Base-by-base conservation (phyloP, 1,140 invertebrate species). In the Ostrea edulis region DNA sequence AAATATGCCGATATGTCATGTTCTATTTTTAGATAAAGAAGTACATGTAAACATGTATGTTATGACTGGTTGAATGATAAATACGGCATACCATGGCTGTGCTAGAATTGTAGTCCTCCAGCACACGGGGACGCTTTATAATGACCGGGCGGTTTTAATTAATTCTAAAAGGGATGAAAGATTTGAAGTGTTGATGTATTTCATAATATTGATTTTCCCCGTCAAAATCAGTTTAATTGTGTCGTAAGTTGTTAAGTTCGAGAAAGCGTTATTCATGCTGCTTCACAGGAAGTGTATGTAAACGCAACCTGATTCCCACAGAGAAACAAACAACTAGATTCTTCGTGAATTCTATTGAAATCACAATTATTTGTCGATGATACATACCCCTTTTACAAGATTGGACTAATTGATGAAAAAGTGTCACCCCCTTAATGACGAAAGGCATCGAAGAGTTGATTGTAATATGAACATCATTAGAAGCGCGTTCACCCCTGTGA, bases 391-490 rank as follows among this genome's bases (percentile, higher is more conserved):
- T 25, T 17, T 35, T 29, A 22, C 22, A 85, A 85, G 83, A 85
- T 58, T 85, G 53, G 54, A 44, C 83, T 85, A 85, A 85, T 85
- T 85, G 83, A 85, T 85, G 83, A 85, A 85, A 85, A 85, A 85
- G 54, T 85, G 83, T 85, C 83, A 85, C 53, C 29, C 55, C 83
- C 53, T 55, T 85, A 85, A 85, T 58, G 83, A 85, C 29, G 83
- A 29, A 35, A 62, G 83, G 55, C n/a, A 85, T 44, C 22, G 53
- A 85, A 85, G 58, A 85, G 52, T 8, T n/a, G 53, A 55, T 62
- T 44, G 54, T 85, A 85, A 85, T 58, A 54, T 62, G 53, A 77
- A 44, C 83, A 17, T 85, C 83, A 85, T 85, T 85, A 85, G 83
- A 8, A 9, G 17, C 53, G 12, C 8, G 11, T 17, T 62, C 58